phyloP scores from a whole-genome alignment of 2,888 invertebrate species.

The Pantelozetes paolii region DNA sequence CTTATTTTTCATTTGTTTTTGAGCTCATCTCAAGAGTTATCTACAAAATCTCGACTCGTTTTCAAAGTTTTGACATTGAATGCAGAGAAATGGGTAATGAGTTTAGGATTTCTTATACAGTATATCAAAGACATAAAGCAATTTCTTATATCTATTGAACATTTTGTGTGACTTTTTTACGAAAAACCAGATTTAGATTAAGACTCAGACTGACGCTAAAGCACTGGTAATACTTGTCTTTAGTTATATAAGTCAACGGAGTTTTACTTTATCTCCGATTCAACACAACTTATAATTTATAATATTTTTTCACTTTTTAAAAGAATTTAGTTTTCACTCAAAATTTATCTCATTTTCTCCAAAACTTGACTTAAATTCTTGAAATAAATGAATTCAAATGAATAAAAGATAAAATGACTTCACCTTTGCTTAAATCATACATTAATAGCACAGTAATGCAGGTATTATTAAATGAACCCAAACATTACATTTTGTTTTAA shows the following conservation, averaged over 20 bases:
- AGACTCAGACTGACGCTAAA: conserved; percentile 17
- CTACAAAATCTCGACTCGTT: neutral
- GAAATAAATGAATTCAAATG: neutral
- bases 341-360: neutral
- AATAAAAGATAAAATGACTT: neutral
- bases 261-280: neutral
- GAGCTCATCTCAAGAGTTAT: neutral
- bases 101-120: neutral
- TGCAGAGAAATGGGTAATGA: neutral
- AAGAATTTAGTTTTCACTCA: neutral
- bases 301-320: neutral
- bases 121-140: neutral
- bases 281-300: neutral
- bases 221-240: neutral
- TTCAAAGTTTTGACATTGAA: neutral
- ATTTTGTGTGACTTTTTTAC: neutral
- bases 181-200: conserved; percentile 12
- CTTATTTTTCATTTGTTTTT: neutral
- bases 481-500: no score
- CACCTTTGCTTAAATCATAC: neutral
- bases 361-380: neutral
- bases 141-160: neutral
- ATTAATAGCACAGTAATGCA: no score
- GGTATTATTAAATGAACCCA: no score
- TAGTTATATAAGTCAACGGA: neutral